Base-by-base conservation (phyloP, 2,113 vertebrate genomes). In the Atractosteus spatula region DNA sequence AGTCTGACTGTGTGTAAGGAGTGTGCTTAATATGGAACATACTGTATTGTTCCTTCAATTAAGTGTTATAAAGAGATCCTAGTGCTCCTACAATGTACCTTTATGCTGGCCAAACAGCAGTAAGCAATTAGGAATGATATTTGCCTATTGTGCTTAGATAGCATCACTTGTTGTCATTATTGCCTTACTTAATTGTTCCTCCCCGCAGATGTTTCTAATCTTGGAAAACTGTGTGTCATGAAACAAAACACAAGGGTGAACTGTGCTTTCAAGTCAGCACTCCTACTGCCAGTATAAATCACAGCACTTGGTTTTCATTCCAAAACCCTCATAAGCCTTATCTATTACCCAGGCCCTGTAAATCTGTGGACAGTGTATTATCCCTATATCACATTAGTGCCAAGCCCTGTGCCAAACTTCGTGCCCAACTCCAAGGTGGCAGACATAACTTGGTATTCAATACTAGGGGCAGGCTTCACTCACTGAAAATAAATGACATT, bases 51-150 rank as follows among this genome's bases (percentile, higher is more conserved):
- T 78, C 71, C 62, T 71, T 72, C 3, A 45, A 69, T 74, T 74
- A 79, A 73, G 10, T 76, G 81, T 75, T 74, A 77, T 62, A 70
- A n/a, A 67, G 71, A 73, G 65, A 63, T 75, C 80, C 79, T 79
- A 68, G 61, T 64, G 47, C 67, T 73, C 62, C 74, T 74, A 54
- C 47, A 72, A 78, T 70, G 73, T 16, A 69, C 72, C 73, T 80
- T 70, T 69, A 71, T 73, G 78, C 78, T 73, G 77, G 79, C 80
- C 82, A 86, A 89, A 88, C 86, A 92, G 87, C 84, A 78, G 88
- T 78, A 81, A 88, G 79, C 81, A 85, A 88, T 90, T 91, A 91
- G 81, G 71, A 57, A 54, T 62, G 43, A 51, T 78, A 76, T 71
- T 76, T 62, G 54, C 69, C 59, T 79, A 54, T 82, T 80, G 72